Percentiles rank a stretch among this genome's conserved stretches.
Conservation (phyloP, 2,113 vertebrate species). For the Zosterops pallidus region DNA sequence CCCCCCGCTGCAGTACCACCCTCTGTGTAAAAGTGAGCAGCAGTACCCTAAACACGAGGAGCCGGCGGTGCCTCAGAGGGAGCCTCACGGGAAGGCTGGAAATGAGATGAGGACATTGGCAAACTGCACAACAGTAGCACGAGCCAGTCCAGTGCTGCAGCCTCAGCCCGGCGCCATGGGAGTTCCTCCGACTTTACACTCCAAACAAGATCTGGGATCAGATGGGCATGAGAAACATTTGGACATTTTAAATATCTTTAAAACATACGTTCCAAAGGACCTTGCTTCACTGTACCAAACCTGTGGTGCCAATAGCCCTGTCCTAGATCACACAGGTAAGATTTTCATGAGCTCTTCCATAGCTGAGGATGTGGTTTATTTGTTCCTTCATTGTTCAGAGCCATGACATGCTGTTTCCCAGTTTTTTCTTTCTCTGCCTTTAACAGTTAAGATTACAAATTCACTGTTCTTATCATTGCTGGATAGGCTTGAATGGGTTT, state of each 20-base stretch:
- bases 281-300: constrained; percentile 87
- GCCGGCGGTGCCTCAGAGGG: constrained; percentile 67
- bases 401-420: neutral
- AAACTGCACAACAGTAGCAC: constrained; percentile 57
- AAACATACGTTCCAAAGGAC: constrained; percentile 91
- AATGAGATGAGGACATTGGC: constrained; percentile 70
- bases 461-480: constrained; percentile 22
- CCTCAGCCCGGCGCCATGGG: constrained; percentile 33
- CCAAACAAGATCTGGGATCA: constrained; percentile 76
- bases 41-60: constrained; percentile 61
- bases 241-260: constrained; percentile 86
- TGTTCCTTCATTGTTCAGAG: neutral
- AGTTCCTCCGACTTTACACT: constrained; percentile 49
- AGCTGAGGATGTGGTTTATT: accelerated
- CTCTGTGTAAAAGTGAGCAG: constrained; percentile 63
- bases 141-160: constrained; percentile 66
- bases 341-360: neutral
- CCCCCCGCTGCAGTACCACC: constrained; percentile 58
- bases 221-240: constrained; percentile 78
- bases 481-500: constrained; percentile 22
- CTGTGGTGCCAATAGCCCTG: constrained; percentile 82
- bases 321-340: constrained; percentile 87
- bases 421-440: neutral
- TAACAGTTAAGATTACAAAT: neutral
- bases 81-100: constrained; percentile 60